Percentiles rank a stretch among this genome's conserved stretches.
Evolutionary conservation across 2,797 vertebrate species (phyloP).

Genomic region (Pseudocheirus occidentalis): DNA sequence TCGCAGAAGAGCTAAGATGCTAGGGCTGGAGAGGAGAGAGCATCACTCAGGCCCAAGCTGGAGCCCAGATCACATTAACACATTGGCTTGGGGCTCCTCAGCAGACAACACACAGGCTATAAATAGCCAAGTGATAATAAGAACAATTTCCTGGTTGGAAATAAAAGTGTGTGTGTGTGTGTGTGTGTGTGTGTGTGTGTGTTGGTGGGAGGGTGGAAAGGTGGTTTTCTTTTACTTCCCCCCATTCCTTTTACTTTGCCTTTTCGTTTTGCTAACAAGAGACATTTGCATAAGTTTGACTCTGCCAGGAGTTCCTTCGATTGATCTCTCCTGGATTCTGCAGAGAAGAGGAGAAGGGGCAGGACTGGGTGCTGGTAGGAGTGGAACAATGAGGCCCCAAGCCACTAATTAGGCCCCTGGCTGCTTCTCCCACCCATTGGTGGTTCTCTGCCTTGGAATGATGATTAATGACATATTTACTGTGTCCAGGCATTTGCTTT

Average conservation of each 20-base stretch:
- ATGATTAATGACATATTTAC: constrained; percentile 77
- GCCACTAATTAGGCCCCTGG: constrained; percentile 59
- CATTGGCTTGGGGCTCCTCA: background rate
- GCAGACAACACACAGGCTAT: constrained; percentile 33
- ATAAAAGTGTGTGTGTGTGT: constrained; percentile 36
- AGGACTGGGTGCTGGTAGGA: background rate
- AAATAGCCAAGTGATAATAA: constrained; percentile 63
- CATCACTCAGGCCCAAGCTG: background rate
- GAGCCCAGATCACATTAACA: background rate
- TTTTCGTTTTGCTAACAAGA: constrained; percentile 40
- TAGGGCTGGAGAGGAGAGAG: background rate
- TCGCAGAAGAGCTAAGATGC: background rate
- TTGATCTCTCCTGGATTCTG: background rate
- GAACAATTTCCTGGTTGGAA: constrained; percentile 73
- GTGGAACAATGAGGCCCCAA: background rate
- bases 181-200: background rate
- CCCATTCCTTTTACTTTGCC: background rate
- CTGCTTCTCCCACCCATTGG: constrained; percentile 23
- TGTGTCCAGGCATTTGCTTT: constrained; percentile 68
- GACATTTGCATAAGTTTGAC: constrained; percentile 40
- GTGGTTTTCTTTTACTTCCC: background rate
- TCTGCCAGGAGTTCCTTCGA: background rate
- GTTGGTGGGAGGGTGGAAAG: background rate
- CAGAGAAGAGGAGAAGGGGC: background rate
- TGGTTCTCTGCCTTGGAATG: constrained; percentile 30